phyloP scores from a whole-genome alignment of 2,797 vertebrate species.

The Vultur gryphus region DNA sequence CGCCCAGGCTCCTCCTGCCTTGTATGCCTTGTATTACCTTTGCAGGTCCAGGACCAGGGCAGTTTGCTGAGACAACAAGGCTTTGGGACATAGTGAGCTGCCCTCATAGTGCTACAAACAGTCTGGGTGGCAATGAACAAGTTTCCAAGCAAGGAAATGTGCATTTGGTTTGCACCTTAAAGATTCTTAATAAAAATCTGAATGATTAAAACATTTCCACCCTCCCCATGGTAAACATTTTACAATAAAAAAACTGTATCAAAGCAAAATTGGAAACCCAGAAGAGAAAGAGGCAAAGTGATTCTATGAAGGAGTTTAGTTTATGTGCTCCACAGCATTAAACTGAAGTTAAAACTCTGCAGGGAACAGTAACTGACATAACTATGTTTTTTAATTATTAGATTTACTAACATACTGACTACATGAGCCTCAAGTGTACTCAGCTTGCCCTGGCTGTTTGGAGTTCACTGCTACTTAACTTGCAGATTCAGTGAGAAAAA shows the following conservation, averaged over 20 bases:
- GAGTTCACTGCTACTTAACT: neutral
- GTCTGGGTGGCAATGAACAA: neutral
- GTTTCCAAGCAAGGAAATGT: neutral
- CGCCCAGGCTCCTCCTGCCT: neutral
- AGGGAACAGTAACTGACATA: neutral
- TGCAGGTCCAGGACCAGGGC: neutral
- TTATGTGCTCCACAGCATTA: neutral
- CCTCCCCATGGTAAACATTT: neutral
- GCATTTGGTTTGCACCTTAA: neutral
- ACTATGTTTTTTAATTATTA: constrained; percentile 18
- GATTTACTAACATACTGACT: neutral
- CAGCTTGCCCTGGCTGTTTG: neutral
- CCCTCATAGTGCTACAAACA: neutral
- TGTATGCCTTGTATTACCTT: neutral
- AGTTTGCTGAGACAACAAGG: neutral
- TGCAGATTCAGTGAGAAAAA: constrained; percentile 21
- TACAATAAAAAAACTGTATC: neutral
- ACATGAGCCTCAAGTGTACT: neutral
- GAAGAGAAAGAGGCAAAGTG: neutral
- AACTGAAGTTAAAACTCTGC: neutral
- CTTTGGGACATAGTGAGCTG: neutral
- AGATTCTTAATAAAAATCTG: neutral
- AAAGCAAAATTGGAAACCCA: neutral
- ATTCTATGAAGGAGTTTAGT: neutral
- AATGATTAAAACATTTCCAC: neutral